These are phyloP conservation scores for Ichneumon xanthorius DNA, from an alignment of 2,888 invertebrate genomes.

Conservation along the genomic window DNA sequence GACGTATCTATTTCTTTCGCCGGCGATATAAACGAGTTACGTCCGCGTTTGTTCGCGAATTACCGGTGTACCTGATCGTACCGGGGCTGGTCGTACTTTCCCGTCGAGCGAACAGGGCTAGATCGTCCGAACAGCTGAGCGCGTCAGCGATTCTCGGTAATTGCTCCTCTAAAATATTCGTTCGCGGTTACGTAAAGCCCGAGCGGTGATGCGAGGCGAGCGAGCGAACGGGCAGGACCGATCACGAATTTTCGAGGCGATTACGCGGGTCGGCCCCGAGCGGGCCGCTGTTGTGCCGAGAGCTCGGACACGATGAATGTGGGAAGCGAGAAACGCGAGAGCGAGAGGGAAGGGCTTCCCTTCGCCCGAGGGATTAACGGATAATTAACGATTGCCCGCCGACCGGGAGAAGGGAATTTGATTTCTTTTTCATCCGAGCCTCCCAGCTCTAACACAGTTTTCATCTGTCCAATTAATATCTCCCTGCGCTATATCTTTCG, in stretches of 20 bases:
- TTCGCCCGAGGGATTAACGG: slow-evolving; percentile 68
- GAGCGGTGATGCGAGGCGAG: slow-evolving; percentile 19
- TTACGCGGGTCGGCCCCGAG: slow-evolving; percentile 55
- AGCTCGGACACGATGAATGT: slow-evolving; percentile 66
- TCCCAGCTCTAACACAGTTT: slow-evolving; percentile 47
- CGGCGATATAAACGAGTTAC: too few species aligned
- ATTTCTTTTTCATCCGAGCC: slow-evolving; percentile 52
- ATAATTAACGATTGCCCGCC: slow-evolving; percentile 67
- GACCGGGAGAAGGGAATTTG: slow-evolving; percentile 62
- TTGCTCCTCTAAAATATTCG: slow-evolving; percentile 59
- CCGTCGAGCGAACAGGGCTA: not conserved
- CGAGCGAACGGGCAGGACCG: slow-evolving; percentile 31
- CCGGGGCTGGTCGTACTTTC: not conserved
- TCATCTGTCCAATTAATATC: slow-evolving; percentile 50
- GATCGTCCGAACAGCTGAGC: slow-evolving; percentile 19
- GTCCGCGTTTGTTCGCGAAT: too few species aligned
- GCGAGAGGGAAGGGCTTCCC: slow-evolving; percentile 60
- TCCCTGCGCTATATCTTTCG: not conserved
- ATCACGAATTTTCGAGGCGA: slow-evolving; percentile 67
- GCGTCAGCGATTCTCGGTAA: slow-evolving; percentile 36
- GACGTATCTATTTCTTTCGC: too few species aligned
- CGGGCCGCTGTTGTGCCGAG: slow-evolving; percentile 56
- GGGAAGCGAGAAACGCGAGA: slow-evolving; percentile 58
- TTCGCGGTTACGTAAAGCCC: slow-evolving; percentile 59
- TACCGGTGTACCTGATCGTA: too few species aligned